These are phyloP conservation scores for Smithornis capensis DNA, from an alignment of 2,113 vertebrate genomes.

Conservation along the genomic window DNA sequence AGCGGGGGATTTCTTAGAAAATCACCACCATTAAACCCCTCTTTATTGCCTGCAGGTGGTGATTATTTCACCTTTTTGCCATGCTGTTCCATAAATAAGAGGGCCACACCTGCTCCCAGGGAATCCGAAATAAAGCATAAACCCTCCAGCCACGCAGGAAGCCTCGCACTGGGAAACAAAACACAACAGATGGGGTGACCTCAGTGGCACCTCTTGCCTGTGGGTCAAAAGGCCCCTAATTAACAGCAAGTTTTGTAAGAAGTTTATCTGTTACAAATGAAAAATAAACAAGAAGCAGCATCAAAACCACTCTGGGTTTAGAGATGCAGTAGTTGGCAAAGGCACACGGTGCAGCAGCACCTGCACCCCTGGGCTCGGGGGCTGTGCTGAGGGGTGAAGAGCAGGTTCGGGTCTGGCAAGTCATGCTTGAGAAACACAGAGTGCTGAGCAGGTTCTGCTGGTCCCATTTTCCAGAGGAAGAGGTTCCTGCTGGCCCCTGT, in stretches of 20 bases:
- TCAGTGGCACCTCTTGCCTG: background rate
- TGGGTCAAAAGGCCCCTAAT: background rate
- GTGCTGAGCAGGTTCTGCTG: background rate
- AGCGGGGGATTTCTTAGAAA: background rate
- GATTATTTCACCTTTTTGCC: background rate
- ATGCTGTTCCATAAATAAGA: background rate
- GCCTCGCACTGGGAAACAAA: background rate
- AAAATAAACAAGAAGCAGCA: background rate
- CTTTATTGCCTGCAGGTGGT: background rate
- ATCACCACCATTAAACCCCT: background rate
- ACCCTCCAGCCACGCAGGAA: background rate
- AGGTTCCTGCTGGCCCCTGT: background rate
- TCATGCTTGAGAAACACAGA: background rate
- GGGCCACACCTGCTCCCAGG: background rate
- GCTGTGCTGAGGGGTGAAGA: background rate
- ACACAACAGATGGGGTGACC: rapidly evolving
- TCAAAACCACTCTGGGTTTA: background rate
- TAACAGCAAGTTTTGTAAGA: background rate
- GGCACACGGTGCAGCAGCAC: background rate
- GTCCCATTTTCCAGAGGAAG: background rate
- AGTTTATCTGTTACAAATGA: background rate
- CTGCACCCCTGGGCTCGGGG: background rate
- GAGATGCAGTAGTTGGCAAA: background rate
- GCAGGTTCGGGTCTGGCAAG: background rate
- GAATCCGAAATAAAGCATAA: background rate